Percentiles rank a stretch among this genome's conserved stretches.
These are phyloP conservation scores for Epirrhoe alternata DNA, from an alignment of 2,888 invertebrate species.

Conservation along the genomic window DNA sequence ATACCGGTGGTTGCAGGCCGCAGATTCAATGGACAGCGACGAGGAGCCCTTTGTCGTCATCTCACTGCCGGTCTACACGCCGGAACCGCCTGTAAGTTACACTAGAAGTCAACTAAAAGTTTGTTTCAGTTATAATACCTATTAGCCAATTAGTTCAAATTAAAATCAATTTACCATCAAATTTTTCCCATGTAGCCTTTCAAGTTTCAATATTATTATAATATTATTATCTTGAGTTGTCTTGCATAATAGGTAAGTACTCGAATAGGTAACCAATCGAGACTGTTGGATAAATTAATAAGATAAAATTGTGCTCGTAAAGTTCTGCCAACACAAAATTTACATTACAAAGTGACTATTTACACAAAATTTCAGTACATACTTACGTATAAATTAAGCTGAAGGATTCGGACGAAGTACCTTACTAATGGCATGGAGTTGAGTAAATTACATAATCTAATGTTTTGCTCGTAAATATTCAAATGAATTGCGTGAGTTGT, in stretches of 20 bases:
- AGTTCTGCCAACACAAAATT: constrained; percentile 6
- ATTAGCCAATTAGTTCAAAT: no score
- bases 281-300: not conserved
- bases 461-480: constrained; percentile 61
- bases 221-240: no score
- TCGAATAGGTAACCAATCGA: no score
- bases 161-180: no score
- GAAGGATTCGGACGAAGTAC: constrained; percentile 40
- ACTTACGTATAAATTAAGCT: constrained; percentile 36
- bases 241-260: no score
- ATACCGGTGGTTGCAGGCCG: constrained; percentile 76
- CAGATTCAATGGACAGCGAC: constrained; percentile 86
- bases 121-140: no score
- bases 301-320: constrained; percentile 5
- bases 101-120: not conserved
- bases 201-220: no score
- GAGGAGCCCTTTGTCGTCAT: constrained; percentile 89
- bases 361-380: no score
- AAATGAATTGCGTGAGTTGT: constrained; percentile 60
- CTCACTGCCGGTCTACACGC: constrained; percentile 87
- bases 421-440: constrained; percentile 45
- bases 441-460: constrained; percentile 54
- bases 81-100: constrained; percentile 73
- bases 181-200: no score
- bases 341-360: constrained; percentile 1